Evolutionary conservation across 2,113 vertebrate species (phyloP), one percentile per base, ranked within the genome.

Genomic region (Sminthopsis crassicaudata): DNA sequence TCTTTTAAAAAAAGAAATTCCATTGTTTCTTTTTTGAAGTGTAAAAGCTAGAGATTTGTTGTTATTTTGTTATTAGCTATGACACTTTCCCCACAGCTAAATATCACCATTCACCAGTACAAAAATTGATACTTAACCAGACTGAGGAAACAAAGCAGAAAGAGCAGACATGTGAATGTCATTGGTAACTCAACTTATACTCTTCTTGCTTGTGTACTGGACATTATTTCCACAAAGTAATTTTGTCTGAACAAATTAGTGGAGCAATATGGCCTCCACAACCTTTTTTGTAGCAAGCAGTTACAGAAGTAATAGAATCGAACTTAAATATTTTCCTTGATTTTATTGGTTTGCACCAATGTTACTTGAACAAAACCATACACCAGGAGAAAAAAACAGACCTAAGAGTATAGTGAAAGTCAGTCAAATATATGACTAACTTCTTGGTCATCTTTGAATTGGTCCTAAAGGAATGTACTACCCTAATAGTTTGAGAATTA

Each of bases 41-140:
- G 96, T 98, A 97, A 98, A 98, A 98, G 97, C 97, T 98, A 97
- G 96, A 97, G 97, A 96, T 97, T 98, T 97, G 97, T 97, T 98
- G 96, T 98, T 97, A 97, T 94, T 97, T 98, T 97, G 76, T 97
- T 95, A 97, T 92, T 96, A 67, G 95, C 96, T 95, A 97, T 94
- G 97, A 98, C 97, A 97, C 97, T 95, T 96, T 91, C 97, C 97
- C 97, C 50, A 94, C 89, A 95, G 27, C 92, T 94, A 92, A 90
- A 93, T 90, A 94, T 91, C 91, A 93, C 96, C 95, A 94, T 84
- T 96, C 3, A 30, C 95, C 93, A 95, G 95, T 96, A 98, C 97
- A 97, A 55, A 97, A 96, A 95, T 93, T 97, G 53, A 22, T 54
- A 96, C 95, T 51, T 51, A 51, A 51, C 50, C 50, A 51, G 50